Conservation (phyloP, 2,797 vertebrate genomes). For the Manis pentadactyla region DNA sequence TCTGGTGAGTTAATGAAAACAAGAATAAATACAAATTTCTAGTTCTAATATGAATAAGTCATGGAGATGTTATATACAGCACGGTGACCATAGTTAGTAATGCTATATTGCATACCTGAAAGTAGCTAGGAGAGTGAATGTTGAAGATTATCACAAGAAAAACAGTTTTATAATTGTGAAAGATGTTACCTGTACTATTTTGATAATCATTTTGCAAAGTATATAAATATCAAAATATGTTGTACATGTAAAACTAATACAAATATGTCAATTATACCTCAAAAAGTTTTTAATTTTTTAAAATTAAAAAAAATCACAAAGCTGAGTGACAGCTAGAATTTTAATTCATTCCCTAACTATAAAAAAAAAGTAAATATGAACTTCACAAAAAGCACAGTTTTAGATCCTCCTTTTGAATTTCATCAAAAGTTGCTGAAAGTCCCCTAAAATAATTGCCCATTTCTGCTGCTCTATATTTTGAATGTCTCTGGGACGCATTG, state of each 20-base stretch:
- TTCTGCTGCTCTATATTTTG: background rate
- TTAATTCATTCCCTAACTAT: background rate
- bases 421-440: background rate
- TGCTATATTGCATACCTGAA: background rate
- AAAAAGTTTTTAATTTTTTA: background rate
- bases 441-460: background rate
- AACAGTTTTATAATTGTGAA: background rate
- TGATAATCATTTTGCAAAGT: background rate
- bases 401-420: background rate
- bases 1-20: background rate
- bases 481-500: background rate
- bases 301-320: background rate
- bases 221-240: background rate
- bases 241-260: background rate
- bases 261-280: background rate
- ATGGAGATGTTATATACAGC: background rate
- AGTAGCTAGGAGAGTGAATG: background rate
- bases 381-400: background rate
- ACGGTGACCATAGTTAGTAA: background rate
- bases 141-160: background rate
- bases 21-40: conserved; percentile 29
- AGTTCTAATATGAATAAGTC: background rate
- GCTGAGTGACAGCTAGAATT: background rate
- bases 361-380: background rate
- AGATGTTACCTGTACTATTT: background rate